These are phyloP conservation scores for Mesoclemmys tuberculata DNA, from an alignment of 2,113 vertebrate genomes.

Conservation along the genomic window DNA sequence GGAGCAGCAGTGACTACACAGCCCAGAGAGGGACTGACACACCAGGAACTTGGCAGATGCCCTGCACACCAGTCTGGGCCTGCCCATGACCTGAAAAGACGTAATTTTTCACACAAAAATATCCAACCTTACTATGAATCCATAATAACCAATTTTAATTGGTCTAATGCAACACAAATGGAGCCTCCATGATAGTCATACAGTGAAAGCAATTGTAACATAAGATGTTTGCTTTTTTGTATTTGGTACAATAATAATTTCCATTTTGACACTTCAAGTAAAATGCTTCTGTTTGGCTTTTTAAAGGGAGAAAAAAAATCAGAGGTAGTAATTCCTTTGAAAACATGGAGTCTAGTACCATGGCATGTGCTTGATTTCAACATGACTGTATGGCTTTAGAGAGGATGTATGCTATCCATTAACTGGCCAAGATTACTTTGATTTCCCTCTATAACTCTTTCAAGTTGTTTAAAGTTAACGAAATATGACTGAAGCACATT, in stretches of 20 bases:
- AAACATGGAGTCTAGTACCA: conserved; percentile 30
- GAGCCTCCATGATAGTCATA: not conserved
- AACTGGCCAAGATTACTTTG: conserved; percentile 51
- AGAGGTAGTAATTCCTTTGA: conserved; percentile 74
- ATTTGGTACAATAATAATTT: not conserved
- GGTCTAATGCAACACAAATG: not conserved
- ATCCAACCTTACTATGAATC: not conserved
- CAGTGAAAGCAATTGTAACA: conserved; percentile 5
- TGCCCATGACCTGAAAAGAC: not conserved
- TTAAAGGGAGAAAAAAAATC: conserved; percentile 36
- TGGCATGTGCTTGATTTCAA: conserved; percentile 17
- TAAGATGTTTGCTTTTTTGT: not conserved
- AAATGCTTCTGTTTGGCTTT: conserved; percentile 44
- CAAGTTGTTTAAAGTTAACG: conserved; percentile 6
- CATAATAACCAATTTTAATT: not conserved
- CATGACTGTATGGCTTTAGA: conserved; percentile 78
- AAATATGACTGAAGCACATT: conserved; percentile 1
- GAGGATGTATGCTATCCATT: conserved; percentile 18
- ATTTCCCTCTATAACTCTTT: conserved; percentile 53
- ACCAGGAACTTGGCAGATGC: not conserved
- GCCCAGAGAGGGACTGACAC: not conserved
- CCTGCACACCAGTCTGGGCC: not conserved
- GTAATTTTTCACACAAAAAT: not conserved
- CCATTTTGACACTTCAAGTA: conserved; percentile 3
- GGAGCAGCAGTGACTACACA: not conserved